Evolutionary conservation across 2,888 invertebrate genomes (phyloP), one percentile per base, ranked within the genome.

Genomic region (Nysson spinosus): DNA sequence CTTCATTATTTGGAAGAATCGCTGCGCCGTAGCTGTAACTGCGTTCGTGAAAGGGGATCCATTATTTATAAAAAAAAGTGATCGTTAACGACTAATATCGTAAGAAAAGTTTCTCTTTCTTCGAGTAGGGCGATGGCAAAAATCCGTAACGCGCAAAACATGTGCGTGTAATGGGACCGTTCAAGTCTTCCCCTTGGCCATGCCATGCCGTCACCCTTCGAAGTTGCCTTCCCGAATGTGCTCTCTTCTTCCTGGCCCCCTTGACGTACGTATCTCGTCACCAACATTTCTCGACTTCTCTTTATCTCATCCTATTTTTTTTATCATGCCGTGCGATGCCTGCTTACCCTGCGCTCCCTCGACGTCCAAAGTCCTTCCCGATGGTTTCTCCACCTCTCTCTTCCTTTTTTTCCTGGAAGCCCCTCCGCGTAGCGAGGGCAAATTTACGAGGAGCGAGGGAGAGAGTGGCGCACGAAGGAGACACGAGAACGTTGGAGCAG

Each of bases 371-470:
- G 62, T 51, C 28, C 67, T 26, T 7, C 40, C 28, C 22, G 34
- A 28, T 43, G 61, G 57, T 54, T 54, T 43, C 55, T 67, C 50
- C 56, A 60, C 52, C 55, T 69, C 57, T 43, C 26, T 17, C 44
- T 4, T 22, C 6, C 26, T 46, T 20, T 66, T 61, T 66, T 71
- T 63, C 69, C 65, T 22, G 69, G 67, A 68, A 78, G 60, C 58
- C 72, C n/a, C 71, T 78, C 68, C 72, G 74, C 63, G 72, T 62
- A 46, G 73, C 71, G 70, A 74, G 78, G 73, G 70, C 75, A 74
- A 76, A 80, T 70, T 70, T 71, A 75, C 58, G 72, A 68, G 71
- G 60, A 66, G 54, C 32, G 54, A 56, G 46, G 39, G 46, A 40
- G 6, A 47, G 24, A 3, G 12, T 20, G 26, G 32, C 26, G 47